Base-by-base conservation (phyloP, 2,888 invertebrate genomes). In the Ramazzottius varieornatus region DNA sequence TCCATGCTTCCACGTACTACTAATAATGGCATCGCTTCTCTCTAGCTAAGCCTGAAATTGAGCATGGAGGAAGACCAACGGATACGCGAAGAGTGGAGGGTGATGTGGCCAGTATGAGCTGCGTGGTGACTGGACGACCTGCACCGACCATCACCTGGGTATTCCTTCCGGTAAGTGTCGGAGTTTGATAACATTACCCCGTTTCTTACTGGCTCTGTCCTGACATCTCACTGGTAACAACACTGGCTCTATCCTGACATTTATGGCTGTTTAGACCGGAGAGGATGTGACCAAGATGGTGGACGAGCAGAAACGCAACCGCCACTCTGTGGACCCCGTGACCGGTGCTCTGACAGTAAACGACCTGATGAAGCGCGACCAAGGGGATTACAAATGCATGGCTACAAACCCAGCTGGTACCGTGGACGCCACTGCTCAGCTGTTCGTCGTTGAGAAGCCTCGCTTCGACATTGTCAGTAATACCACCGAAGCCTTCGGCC, bases 401-500 rank as follows among this genome's bases (percentile, higher is more conserved):
- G 54, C 54, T 8, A 29, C 8, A 24, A 54, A 54, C 29, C n/a
- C 54, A 8, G 54, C 54, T 24, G 54, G 54, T n/a, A 16, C 4
- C 29, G 24, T 24, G 20, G 54, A 54, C 4, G 29, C 8, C 8
- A 54, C 29, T 24, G 54, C 54, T 29, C 4, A 13, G 13, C 54
- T 54, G 20, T 54, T 54, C 29, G 54, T 54, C 29, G 54, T 24
- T 8, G 54, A 54, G 29, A 54, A n/a, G 20, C 54, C 54, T 4
- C 54, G 54, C 29, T 54, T 54, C 54, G 54, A 54, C 54, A 29
- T 54, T 4, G 54, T 54, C n/a, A 54, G n/a, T 29, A 54, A 54
- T 24, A 54, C 54, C 54, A 54, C 54, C 29, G 29, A 24, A 29
- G 4, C 4, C 29, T 8, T 16, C 4, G 29, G 29, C 20, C 4